phyloP scores from a whole-genome alignment of 2,797 vertebrate species.

The Gallinago solitaria region DNA sequence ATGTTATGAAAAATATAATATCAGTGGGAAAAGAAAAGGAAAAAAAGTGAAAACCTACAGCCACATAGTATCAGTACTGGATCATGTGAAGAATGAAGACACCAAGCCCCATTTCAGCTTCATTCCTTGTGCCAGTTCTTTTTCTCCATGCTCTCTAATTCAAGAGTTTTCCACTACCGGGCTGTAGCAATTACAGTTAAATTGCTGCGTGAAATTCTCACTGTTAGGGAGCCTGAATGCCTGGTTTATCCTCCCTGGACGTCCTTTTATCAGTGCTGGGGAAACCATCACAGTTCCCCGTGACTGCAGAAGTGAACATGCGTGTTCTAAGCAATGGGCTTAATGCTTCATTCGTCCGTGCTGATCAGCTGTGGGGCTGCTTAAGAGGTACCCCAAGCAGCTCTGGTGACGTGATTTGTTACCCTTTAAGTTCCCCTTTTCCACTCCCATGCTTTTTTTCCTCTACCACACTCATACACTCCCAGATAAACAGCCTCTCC shows the following conservation, averaged over 20 bases:
- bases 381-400: neutral
- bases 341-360: neutral
- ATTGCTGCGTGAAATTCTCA: neutral
- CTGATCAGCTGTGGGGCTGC: neutral
- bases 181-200: neutral
- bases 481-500: neutral
- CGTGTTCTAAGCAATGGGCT: neutral
- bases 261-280: neutral
- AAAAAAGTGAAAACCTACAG: neutral
- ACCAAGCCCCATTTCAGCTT: neutral
- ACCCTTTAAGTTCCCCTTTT: neutral
- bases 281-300: neutral
- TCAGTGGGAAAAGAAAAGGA: neutral
- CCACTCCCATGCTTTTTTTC: neutral
- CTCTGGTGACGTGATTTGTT: neutral
- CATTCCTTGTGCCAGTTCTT: neutral
- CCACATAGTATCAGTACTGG: neutral
- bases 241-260: neutral
- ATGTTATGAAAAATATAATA: neutral
- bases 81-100: neutral
- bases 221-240: neutral
- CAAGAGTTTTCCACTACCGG: neutral
- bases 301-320: neutral
- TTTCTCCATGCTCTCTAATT: neutral
- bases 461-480: fast-evolving